Percentiles rank a stretch among this genome's conserved stretches.
Conservation (phyloP, 2,888 invertebrate species). For the Catonia carolina region DNA sequence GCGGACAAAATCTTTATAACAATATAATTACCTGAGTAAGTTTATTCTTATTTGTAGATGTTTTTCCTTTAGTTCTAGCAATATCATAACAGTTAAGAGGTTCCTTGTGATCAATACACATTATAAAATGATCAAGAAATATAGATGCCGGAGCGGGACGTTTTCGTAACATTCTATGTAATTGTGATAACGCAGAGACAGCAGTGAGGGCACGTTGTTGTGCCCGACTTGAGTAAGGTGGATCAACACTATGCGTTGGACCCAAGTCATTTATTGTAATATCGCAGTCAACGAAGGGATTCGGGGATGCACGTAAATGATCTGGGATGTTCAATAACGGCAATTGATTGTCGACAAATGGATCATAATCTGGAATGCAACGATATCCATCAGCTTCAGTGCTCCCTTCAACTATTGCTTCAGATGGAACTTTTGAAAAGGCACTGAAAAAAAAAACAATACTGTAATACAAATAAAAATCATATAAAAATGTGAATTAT, state of each 20-base stretch:
- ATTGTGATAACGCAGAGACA: slow-evolving; percentile 67
- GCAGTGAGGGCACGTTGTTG: slow-evolving; percentile 74
- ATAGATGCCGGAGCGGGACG: slow-evolving; percentile 76
- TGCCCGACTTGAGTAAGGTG: slow-evolving; percentile 17
- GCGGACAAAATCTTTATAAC: neutral
- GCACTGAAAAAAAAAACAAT: too few relatives aligned
- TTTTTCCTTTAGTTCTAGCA: slow-evolving; percentile 24
- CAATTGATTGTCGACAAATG: too few relatives aligned
- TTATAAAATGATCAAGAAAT: slow-evolving; percentile 60
- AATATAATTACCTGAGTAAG: slow-evolving; percentile 18
- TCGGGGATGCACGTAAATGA: neutral
- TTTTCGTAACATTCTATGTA: slow-evolving; percentile 71
- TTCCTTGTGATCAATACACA: slow-evolving; percentile 15
- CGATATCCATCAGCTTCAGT: too few relatives aligned
- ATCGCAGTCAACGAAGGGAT: too few relatives aligned
- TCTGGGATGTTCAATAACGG: too few relatives aligned
- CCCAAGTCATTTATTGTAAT: too few relatives aligned
- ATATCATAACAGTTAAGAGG: slow-evolving; percentile 5
- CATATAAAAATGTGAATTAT: too few relatives aligned
- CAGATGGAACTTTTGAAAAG: too few relatives aligned
- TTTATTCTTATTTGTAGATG: slow-evolving; percentile 20
- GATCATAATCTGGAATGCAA: too few relatives aligned
- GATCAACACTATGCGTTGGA: neutral
- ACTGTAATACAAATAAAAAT: too few relatives aligned
- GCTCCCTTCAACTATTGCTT: too few relatives aligned